Evolutionary conservation across 2,888 invertebrate species (phyloP).

Genomic region (Steinernema carpocapsae): DNA sequence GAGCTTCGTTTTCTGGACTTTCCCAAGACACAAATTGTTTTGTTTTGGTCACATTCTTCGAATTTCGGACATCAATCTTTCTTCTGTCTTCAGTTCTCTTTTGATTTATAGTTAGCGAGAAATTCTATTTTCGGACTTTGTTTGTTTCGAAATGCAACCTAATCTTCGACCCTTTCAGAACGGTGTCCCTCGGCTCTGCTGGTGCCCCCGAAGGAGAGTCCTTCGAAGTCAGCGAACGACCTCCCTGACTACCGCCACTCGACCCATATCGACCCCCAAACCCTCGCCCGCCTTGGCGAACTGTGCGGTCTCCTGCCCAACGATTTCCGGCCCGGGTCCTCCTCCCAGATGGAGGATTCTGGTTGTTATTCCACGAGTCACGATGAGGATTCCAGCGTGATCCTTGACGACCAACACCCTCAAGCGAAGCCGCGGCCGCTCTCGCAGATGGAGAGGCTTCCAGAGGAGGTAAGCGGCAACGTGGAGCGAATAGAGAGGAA

Average conservation of each 20-base stretch:
- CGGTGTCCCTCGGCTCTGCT: constrained; percentile 11
- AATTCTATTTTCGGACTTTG: no score
- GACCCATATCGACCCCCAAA: constrained; percentile 7
- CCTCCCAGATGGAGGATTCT: constrained; percentile 21
- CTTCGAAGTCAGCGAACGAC: not conserved
- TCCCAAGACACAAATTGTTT: not conserved
- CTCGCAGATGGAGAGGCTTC: constrained; percentile 16
- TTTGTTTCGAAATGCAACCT: no score
- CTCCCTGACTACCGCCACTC: constrained; percentile 29
- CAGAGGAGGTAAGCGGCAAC: not conserved
- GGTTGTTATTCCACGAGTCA: constrained; percentile 15
- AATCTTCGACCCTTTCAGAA: not conserved
- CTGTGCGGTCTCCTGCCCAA: constrained; percentile 22
- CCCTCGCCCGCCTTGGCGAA: constrained; percentile 2
- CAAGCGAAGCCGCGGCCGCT: not conserved
- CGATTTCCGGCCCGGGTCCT: constrained; percentile 24
- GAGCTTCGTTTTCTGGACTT: not conserved
- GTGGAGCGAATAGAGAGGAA: not conserved
- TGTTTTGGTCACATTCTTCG: not conserved
- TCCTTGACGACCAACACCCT: constrained; percentile 1
- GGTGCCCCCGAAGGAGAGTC: not conserved
- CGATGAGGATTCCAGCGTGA: constrained; percentile 23
- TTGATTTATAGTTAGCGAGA: no score
- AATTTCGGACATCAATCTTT: no score
- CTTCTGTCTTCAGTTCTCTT: no score